phyloP scores from a whole-genome alignment of 2,797 vertebrate species.

The Masticophis lateralis region DNA sequence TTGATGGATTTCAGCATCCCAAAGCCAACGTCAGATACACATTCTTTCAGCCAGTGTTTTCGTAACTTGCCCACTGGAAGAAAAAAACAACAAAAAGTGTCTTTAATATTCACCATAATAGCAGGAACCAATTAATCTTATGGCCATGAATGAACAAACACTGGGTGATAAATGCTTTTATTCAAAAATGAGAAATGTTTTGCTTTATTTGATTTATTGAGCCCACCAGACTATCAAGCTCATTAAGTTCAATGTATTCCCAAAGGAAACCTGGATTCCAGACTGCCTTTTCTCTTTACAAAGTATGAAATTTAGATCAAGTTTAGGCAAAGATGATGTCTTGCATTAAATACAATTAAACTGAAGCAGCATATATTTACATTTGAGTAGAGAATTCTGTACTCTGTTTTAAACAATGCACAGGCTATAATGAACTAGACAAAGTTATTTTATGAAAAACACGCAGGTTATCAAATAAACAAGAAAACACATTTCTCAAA shows the following conservation, averaged over 20 bases:
- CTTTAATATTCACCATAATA: slow-evolving; percentile 89
- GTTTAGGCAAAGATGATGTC: slow-evolving; percentile 61
- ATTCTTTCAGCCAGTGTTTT: slow-evolving; percentile 95
- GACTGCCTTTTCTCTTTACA: slow-evolving; percentile 72
- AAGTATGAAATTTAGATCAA: slow-evolving; percentile 75
- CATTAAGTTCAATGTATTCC: slow-evolving; percentile 96
- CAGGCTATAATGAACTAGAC: neutral
- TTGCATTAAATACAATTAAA: slow-evolving; percentile 65
- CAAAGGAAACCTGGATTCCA: slow-evolving; percentile 87
- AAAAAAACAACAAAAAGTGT: slow-evolving; percentile 78
- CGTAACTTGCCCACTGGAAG: slow-evolving; percentile 96
- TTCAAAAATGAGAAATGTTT: slow-evolving; percentile 99
- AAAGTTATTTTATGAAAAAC: neutral
- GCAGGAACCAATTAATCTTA: slow-evolving; percentile 96
- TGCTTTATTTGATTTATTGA: slow-evolving; percentile 99
- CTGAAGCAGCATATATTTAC: slow-evolving; percentile 50
- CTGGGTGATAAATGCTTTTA: slow-evolving; percentile 99
- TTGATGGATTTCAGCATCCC: slow-evolving; percentile 97
- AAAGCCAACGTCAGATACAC: slow-evolving; percentile 89
- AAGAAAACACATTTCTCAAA: neutral
- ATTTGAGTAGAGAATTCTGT: neutral
- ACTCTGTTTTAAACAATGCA: neutral
- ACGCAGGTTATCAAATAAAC: neutral
- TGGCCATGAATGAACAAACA: slow-evolving; percentile 98
- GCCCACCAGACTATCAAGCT: slow-evolving; percentile 99